Evolutionary conservation across 2,888 invertebrate species (phyloP).

Genomic region (Coleophora deauratella): DNA sequence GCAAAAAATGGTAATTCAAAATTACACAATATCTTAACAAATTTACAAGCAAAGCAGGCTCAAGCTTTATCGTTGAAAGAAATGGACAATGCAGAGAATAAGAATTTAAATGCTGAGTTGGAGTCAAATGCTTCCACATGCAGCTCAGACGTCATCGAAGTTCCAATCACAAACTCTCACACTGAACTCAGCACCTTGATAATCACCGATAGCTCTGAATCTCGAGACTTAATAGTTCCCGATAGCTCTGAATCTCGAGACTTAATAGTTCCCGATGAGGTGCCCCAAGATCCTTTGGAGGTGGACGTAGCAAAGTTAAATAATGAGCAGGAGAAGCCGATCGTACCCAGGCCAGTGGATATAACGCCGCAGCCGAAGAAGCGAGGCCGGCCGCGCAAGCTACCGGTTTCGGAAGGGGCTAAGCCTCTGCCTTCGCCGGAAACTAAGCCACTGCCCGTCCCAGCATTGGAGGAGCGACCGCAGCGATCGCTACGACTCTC

Average conservation of each 20-base stretch:
- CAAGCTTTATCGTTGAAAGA: slow-evolving; percentile 47
- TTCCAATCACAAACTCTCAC: slow-evolving; percentile 41
- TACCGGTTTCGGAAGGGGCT: slow-evolving; percentile 49
- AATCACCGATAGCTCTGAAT: slow-evolving; percentile 62
- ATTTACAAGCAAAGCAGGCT: slow-evolving; percentile 59
- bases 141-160: slow-evolving; percentile 47
- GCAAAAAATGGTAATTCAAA: slow-evolving; percentile 71
- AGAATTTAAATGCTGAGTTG: slow-evolving; percentile 35
- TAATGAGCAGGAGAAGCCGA: slow-evolving; percentile 19
- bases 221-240: slow-evolving; percentile 48
- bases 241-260: slow-evolving; percentile 63
- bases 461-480: slow-evolving; percentile 63
- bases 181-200: slow-evolving; percentile 38
- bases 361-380: slow-evolving; percentile 62
- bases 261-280: slow-evolving; percentile 43
- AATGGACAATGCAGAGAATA: slow-evolving; percentile 41
- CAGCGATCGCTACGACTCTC: slow-evolving; percentile 59
- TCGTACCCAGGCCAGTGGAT: slow-evolving; percentile 32
- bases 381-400: slow-evolving; percentile 62
- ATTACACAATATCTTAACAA: slow-evolving; percentile 61
- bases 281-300: slow-evolving; percentile 63
- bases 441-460: slow-evolving; percentile 31
- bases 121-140: slow-evolving; percentile 54
- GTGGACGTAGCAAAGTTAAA: slow-evolving; percentile 35
- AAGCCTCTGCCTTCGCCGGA: slow-evolving; percentile 33